Evolutionary conservation across 2,888 invertebrate genomes (phyloP).

Genomic region (Zonitis immaculata): DNA sequence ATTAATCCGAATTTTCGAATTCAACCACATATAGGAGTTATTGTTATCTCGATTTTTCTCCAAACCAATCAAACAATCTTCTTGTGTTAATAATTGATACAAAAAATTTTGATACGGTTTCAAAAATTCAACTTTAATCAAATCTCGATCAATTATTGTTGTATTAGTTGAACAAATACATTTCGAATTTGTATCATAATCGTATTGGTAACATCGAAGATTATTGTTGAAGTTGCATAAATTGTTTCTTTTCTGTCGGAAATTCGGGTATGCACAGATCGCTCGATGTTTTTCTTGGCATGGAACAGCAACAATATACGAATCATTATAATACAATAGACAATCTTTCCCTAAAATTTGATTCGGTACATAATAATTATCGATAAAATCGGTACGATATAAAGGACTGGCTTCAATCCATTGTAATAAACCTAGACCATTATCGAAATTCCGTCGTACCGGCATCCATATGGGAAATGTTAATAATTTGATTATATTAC

Average conservation of each 20-base stretch:
- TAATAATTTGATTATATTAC: not conserved
- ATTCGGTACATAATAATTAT: conserved; percentile 13
- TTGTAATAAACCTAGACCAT: conserved; percentile 27
- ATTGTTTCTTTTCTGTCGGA: conserved; percentile 13
- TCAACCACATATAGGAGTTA: conserved; percentile 23
- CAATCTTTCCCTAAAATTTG: conserved; percentile 28
- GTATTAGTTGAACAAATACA: conserved; percentile 29
- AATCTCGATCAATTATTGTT: not conserved
- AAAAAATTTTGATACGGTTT: conserved; percentile 31
- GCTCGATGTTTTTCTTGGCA: conserved; percentile 26
- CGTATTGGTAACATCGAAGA: conserved; percentile 24
- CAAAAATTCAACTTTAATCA: conserved; percentile 26
- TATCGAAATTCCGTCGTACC: conserved; percentile 18
- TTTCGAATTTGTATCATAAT: conserved; percentile 24
- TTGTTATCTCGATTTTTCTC: not conserved
- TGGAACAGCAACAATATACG: conserved; percentile 23
- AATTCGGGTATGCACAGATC: conserved; percentile 29
- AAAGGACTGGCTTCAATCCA: conserved; percentile 24
- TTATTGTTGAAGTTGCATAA: conserved; percentile 17
- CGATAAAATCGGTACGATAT: conserved; percentile 14
- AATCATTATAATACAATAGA: conserved; percentile 26
- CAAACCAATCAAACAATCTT: conserved; percentile 21
- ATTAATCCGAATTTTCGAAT: conserved; percentile 1
- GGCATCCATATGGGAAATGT: conserved; percentile 32
- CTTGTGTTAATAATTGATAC: conserved; percentile 16